phyloP scores from a whole-genome alignment of 2,797 vertebrate genomes.

The Semotilus atromaculatus region DNA sequence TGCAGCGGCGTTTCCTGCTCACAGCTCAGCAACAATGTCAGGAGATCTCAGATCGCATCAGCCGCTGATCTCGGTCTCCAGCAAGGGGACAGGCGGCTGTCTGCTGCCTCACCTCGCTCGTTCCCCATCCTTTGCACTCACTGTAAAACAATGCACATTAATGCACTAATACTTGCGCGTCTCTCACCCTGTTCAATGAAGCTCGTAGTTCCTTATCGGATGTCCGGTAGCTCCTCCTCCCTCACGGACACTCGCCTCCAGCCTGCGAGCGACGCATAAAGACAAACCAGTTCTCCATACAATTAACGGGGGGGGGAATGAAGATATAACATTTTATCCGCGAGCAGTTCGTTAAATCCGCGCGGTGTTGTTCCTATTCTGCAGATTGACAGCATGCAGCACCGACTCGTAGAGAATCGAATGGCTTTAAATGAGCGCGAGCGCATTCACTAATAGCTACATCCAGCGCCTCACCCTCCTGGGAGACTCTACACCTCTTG shows the following conservation, averaged over 20 bases:
- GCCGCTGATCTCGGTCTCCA: conserved; percentile 55
- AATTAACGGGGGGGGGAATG: not conserved
- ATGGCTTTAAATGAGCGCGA: conserved; percentile 4
- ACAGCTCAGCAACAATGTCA: conserved; percentile 59
- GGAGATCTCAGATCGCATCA: conserved; percentile 63
- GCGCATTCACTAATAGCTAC: not conserved
- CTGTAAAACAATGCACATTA: conserved; percentile 19
- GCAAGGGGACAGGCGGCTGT: conserved; percentile 21
- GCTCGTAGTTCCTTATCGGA: conserved; percentile 54
- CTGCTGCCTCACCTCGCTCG: not conserved
- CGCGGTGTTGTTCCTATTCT: not conserved
- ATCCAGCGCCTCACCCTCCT: conserved; percentile 14
- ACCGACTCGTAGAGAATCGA: conserved; percentile 11
- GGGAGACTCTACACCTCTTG: not conserved
- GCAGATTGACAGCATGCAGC: conserved; percentile 16
- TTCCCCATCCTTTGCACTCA: not conserved
- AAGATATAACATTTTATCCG: not conserved
- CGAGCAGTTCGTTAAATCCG: not conserved
- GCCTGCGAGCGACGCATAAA: not conserved
- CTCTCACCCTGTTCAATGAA: conserved; percentile 47
- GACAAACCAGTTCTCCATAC: not conserved
- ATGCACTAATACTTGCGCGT: not conserved
- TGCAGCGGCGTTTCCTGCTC: conserved; percentile 68
- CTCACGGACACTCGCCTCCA: conserved; percentile 8
- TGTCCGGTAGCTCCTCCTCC: conserved; percentile 54